phyloP scores from a whole-genome alignment of 2,113 vertebrate species.

The Oreochromis spilurus region DNA sequence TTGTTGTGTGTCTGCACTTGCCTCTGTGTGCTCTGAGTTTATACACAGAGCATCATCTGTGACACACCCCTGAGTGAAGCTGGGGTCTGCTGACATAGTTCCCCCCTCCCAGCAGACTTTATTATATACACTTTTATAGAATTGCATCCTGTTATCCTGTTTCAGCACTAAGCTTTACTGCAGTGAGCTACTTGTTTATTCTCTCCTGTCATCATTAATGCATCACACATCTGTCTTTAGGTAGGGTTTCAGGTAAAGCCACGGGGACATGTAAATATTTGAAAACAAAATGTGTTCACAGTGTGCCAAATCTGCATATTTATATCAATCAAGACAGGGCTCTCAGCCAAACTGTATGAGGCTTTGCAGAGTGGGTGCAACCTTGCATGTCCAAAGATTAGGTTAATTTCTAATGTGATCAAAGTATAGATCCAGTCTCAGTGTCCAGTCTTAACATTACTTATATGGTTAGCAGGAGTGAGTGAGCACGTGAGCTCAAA shows the following conservation, averaged over 20 bases:
- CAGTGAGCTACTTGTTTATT: not conserved
- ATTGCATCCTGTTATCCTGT: not conserved
- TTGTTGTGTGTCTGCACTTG: not conserved
- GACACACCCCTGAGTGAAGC: conserved; percentile 35
- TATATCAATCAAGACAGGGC: not conserved
- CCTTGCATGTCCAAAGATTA: not conserved
- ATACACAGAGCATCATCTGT: conserved; percentile 18
- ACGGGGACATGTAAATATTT: not conserved
- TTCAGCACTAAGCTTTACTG: not conserved
- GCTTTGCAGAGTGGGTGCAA: not conserved
- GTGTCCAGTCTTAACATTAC: not conserved
- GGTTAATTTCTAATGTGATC: not conserved
- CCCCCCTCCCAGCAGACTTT: not conserved
- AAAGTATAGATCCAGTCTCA: not conserved
- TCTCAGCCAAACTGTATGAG: not conserved
- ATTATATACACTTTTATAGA: not conserved
- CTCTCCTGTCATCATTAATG: not conserved
- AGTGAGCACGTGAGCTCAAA: not conserved
- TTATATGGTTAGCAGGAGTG: not conserved
- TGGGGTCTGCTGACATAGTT: not conserved
- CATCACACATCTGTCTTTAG: not conserved
- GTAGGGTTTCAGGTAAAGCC: not conserved
- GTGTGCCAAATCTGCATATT: not conserved
- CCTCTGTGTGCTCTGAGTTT: conserved; percentile 17
- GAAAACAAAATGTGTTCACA: not conserved